Percentiles rank a stretch among this genome's conserved stretches.
Conservation (phyloP, 2,113 vertebrate genomes). For the Ptilorrhoa leucosticta region DNA sequence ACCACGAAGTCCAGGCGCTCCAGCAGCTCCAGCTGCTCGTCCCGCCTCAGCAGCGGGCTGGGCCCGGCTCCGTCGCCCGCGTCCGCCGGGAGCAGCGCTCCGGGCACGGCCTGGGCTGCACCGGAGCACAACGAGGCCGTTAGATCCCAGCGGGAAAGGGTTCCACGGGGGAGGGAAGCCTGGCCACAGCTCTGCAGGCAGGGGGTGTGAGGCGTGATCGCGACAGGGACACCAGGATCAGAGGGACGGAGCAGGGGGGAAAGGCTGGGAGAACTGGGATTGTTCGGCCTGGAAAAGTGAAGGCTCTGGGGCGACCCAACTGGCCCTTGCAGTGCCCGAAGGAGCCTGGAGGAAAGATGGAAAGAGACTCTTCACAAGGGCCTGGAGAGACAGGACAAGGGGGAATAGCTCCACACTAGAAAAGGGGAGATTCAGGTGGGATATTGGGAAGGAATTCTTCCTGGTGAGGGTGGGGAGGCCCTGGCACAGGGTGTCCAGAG, state of each 20-base stretch:
- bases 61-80: not conserved
- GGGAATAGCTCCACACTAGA: not conserved
- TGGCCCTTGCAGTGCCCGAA: not conserved
- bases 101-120: slow-evolving; percentile 31
- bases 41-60: slow-evolving; percentile 11
- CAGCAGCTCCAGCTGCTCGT: slow-evolving; percentile 80
- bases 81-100: slow-evolving; percentile 11
- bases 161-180: accelerated
- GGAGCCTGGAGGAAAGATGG: not conserved
- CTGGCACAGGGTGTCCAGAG: not conserved
- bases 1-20: slow-evolving; percentile 85
- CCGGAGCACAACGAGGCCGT: not conserved
- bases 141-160: accelerated
- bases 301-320: not conserved
- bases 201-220: accelerated
- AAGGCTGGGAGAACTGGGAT: not conserved
- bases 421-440: not conserved
- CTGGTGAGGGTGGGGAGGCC: accelerated
- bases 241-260: not conserved
- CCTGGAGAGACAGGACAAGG: not conserved
- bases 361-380: not conserved
- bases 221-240: accelerated
- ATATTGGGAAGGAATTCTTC: not conserved
- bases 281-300: not conserved
- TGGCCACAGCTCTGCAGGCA: accelerated